Base-by-base conservation (phyloP, 1,140 invertebrate species). In the Leguminivora glycinivorella region DNA sequence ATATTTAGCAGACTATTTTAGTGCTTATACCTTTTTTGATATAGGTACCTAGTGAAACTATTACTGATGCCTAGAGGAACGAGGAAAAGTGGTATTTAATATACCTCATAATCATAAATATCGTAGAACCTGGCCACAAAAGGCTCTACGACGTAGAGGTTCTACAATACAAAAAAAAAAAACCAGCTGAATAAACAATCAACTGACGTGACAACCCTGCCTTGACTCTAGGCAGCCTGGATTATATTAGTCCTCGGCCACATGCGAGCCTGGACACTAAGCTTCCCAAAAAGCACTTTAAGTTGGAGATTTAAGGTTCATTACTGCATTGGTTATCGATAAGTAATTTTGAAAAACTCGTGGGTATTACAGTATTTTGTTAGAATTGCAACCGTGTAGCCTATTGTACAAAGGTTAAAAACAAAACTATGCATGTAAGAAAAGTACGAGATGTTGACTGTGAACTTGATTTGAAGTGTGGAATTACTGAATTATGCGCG, bases 221-320 rank as follows among this genome's bases (percentile, higher is more conserved):
- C 24, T n/a, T 9, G n/a, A 5, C n/a, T 29, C 58, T 31, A 63
- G 34, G 34, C 34, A 38, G 58, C 24, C 58, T 63, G 58, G 34
- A 63, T 63, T 63, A 63, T 63, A 63, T 63, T 63, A 63, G 58
- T 29, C 25, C 56, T 25, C n/a, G 58, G 58, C 58, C 29, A 63
- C 58, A 29, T 29, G 58, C 29, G 25, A 63, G 58, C 4, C 25
- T 1, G 19, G 47, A 52, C 2, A 52, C 47, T 29, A 29, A 5
- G 6, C 22, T 26, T 29, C 24, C 26, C 26, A 63, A 63, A 63
- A 63, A 7, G 26, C 58, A 63, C 58, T 29, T 63, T 63, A 63
- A 22, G 7, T 22, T 52, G 14, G 19, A 52, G 47, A 17, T 52
- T 52, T 52, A 52, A 52, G 47, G 47, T 52, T 22, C 19, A 52